Evolutionary conservation across 2,888 invertebrate species (phyloP).

Genomic region (Argyresthia albistria): DNA sequence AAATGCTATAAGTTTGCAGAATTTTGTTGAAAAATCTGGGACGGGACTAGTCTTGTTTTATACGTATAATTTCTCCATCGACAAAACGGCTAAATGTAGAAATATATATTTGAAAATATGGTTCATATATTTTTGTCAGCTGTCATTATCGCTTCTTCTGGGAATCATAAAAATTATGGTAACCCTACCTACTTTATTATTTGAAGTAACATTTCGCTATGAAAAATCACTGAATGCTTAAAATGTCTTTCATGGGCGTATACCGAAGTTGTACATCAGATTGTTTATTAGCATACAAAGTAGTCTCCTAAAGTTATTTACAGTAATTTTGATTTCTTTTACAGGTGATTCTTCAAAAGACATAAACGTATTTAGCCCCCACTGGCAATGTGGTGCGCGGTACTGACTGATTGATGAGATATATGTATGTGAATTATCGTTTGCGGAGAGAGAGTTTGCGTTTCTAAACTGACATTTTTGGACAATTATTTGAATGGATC

Average conservation of each 20-base stretch:
- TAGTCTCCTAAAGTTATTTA: slow-evolving; percentile 38
- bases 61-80: too few species aligned
- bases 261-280: slow-evolving; percentile 71
- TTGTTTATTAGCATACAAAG: slow-evolving; percentile 31
- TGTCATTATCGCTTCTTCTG: neutral
- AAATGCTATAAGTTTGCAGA: too few species aligned
- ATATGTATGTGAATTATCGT: too few species aligned
- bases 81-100: too few species aligned
- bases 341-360: neutral
- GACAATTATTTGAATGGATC: too few species aligned
- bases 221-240: slow-evolving; percentile 8
- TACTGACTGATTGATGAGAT: too few species aligned
- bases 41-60: too few species aligned
- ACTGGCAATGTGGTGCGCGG: neutral
- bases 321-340: slow-evolving; percentile 16
- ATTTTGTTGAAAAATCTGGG: neutral
- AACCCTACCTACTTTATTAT: slow-evolving; percentile 5
- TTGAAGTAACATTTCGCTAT: neutral
- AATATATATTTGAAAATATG: too few species aligned
- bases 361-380: neutral
- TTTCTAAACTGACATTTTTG: too few species aligned
- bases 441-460: too few species aligned
- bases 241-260: slow-evolving; percentile 53
- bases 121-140: neutral
- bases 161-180: slow-evolving; percentile 2